Evolutionary conservation across 2,113 vertebrate species (phyloP), one percentile per base, ranked within the genome.

Genomic region (Calonectris borealis): DNA sequence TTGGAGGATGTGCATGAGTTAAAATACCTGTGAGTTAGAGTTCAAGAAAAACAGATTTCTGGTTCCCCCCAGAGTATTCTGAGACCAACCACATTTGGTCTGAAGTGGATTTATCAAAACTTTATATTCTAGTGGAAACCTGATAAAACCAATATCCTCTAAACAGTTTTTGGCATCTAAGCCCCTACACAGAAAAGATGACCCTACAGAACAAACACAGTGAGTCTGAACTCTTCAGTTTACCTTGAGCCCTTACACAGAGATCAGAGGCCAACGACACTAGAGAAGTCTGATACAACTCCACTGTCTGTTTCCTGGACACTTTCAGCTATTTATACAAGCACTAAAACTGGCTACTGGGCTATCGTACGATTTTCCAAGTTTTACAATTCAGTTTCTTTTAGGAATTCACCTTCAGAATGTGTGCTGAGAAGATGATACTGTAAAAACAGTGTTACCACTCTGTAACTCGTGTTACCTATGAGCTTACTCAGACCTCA

Each of bases 351-450:
- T 16, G 31, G 55, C 38, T 52, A 3, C 44, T 10, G 25, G 38
- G 32, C 2, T n/a, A 7, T 17, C 0, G 1, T 24, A 16, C 0
- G 1, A 38, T 29, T 72, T 34, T 0, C 10, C 83, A 60, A 22
- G 15, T 8, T 58, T 54, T 49, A 6, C 16, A 22, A 18, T 10
- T 13, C 58, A 44, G 5, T 64, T 81, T 48, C 26, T 24, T 64
- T n/a, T 3, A 72, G 44, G 29, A 75, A 42, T 31, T 86, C 34
- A 19, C 57, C 27, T 84, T 29, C 42, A 64, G 49, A 48, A 84
- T 3, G 20, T 5, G 16, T 10, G 32, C 10, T 46, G 38, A 64
- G 58, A 75, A 61, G 49, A 25, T 11, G 36, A 46, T 12, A 24
- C 32, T 10, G 11, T 11, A 46, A 38, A 17, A 77, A 10, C 13